phyloP scores from a whole-genome alignment of 2,797 vertebrate species.

The Pelochelys cantorii region DNA sequence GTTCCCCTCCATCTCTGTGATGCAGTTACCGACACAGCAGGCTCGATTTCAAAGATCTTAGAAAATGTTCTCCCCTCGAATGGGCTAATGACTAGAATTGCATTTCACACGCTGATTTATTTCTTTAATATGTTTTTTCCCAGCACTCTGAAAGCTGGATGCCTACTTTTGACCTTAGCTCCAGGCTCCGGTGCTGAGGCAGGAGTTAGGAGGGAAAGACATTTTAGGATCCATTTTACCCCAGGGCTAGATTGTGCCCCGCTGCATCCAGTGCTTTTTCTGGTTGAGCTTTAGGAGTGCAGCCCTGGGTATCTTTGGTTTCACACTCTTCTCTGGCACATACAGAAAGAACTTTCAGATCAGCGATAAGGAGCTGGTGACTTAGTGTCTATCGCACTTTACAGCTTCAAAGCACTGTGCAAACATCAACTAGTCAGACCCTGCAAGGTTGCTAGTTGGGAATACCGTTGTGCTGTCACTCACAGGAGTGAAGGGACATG shows the following conservation, averaged over 20 bases:
- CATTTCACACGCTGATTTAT: conserved; percentile 73
- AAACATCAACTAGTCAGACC: conserved; percentile 22
- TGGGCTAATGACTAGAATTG: conserved; percentile 70
- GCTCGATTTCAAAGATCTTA: conserved; percentile 63
- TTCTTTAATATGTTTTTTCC: conserved; percentile 39
- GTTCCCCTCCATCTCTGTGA: neutral
- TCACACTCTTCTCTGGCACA: neutral
- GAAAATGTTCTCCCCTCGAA: conserved; percentile 62
- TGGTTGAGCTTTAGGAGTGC: neutral
- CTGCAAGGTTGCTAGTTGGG: neutral
- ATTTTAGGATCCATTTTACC: neutral
- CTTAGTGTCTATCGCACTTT: neutral
- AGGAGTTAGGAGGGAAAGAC: conserved; percentile 39
- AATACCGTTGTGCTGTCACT: rapidly evolving
- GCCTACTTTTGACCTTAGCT: conserved; percentile 57
- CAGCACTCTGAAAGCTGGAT: conserved; percentile 8
- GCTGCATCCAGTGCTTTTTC: neutral
- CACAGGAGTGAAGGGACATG: neutral
- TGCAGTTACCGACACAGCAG: neutral
- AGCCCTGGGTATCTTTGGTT: neutral
- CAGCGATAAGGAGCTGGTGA: conserved; percentile 15
- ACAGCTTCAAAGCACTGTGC: neutral
- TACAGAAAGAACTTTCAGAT: neutral
- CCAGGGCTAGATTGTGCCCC: neutral
- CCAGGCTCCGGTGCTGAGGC: conserved; percentile 14